Conservation (phyloP, 2,113 vertebrate genomes). For the Phalacrocorax carbo region DNA sequence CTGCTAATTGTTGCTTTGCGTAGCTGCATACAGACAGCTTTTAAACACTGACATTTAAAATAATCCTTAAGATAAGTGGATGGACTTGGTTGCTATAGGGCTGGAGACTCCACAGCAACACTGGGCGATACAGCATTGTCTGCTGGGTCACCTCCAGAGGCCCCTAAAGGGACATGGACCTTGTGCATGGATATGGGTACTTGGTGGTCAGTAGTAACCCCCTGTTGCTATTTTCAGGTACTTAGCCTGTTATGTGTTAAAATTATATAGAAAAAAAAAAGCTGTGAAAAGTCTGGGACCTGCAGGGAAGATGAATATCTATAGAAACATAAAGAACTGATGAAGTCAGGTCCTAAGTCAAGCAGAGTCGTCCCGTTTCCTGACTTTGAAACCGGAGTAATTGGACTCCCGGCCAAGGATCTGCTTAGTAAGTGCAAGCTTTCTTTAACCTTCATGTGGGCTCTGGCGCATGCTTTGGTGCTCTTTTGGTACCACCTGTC, state of each 20-base stretch:
- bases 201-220: neutral
- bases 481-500: neutral
- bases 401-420: neutral
- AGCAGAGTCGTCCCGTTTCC: accelerated
- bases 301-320: accelerated
- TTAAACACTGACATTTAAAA: neutral
- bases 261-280: neutral
- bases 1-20: neutral
- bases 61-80: neutral
- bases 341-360: neutral
- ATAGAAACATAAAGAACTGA: accelerated
- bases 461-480: neutral
- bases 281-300: neutral
- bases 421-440: neutral
- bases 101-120: neutral
- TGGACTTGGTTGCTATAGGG: neutral
- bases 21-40: neutral
- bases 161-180: neutral
- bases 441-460: neutral
- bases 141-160: neutral
- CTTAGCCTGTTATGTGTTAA: accelerated
- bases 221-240: neutral
- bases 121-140: accelerated
- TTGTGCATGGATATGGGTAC: accelerated
- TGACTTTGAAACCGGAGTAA: neutral